Evolutionary conservation across 1,140 invertebrate genomes (phyloP).

Genomic region (Watersipora subatra): DNA sequence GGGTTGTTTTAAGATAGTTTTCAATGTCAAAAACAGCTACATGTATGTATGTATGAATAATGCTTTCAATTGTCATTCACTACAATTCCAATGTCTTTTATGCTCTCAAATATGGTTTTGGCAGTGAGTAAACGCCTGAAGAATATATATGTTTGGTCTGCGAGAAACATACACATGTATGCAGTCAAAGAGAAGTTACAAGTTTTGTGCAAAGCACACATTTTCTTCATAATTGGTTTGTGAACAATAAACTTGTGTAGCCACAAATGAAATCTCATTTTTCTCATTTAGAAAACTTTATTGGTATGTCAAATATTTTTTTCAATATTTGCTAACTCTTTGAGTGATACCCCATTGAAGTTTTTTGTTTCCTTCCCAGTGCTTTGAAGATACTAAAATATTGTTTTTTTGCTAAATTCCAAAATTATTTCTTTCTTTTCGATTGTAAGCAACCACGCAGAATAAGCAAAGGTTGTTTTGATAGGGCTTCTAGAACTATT

Average conservation of each 20-base stretch:
- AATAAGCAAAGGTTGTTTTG: background rate
- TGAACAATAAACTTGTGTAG: background rate
- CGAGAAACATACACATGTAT: background rate
- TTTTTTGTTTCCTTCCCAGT: background rate
- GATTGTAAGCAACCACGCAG: background rate
- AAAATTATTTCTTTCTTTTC: too few species aligned
- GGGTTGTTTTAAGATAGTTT: background rate
- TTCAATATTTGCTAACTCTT: background rate
- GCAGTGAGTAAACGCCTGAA: background rate
- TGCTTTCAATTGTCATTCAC: background rate
- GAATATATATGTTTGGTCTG: background rate
- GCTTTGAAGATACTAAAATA: background rate
- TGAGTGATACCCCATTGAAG: background rate
- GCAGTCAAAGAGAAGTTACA: background rate
- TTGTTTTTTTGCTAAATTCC: background rate
- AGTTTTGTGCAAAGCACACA: background rate
- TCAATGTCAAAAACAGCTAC: background rate
- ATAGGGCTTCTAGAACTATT: background rate
- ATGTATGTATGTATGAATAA: background rate
- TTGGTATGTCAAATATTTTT: background rate
- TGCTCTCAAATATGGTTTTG: background rate
- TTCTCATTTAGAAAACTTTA: background rate
- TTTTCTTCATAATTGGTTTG: background rate
- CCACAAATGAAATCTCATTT: background rate
- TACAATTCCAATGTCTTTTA: background rate